Evolutionary conservation across 1,140 invertebrate species (phyloP).

Genomic region (Panulirus ornatus): DNA sequence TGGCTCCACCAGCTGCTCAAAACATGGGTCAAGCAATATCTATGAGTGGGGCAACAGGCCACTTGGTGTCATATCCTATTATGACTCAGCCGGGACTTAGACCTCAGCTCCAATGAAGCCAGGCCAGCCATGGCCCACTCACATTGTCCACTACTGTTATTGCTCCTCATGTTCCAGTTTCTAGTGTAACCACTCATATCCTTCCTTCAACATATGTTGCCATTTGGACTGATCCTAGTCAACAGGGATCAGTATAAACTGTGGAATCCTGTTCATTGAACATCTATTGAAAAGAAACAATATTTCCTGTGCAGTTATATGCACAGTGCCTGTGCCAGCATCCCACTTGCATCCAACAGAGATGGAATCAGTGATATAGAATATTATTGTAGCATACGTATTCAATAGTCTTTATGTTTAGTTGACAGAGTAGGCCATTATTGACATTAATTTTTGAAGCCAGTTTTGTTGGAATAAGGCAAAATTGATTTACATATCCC

Average conservation of each 20-base stretch:
- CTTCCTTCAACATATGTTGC: conserved; percentile 9
- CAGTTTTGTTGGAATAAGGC: background rate
- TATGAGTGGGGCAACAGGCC: conserved; percentile 67
- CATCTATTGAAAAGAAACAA: background rate
- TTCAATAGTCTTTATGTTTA: background rate
- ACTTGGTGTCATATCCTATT: conserved; percentile 67
- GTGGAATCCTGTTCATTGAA: background rate
- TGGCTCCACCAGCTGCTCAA: conserved; percentile 62
- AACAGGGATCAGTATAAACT: background rate
- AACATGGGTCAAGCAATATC: conserved; percentile 66
- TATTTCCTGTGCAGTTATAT: background rate
- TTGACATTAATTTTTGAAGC: background rate
- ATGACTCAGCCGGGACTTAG: conserved; percentile 70
- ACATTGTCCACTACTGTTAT: background rate
- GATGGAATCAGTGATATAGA: background rate
- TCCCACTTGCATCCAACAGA: background rate
- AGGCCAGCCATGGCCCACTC: conserved; percentile 23
- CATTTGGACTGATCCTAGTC: background rate
- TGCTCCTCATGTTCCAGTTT: background rate
- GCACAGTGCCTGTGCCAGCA: background rate
- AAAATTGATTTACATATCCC: background rate
- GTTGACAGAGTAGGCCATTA: background rate
- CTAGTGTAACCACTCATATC: background rate
- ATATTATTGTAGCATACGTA: background rate
- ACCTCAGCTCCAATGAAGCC: conserved; percentile 65